phyloP scores from a whole-genome alignment of 1,140 invertebrate species.

The Xylocopa sonorina region DNA sequence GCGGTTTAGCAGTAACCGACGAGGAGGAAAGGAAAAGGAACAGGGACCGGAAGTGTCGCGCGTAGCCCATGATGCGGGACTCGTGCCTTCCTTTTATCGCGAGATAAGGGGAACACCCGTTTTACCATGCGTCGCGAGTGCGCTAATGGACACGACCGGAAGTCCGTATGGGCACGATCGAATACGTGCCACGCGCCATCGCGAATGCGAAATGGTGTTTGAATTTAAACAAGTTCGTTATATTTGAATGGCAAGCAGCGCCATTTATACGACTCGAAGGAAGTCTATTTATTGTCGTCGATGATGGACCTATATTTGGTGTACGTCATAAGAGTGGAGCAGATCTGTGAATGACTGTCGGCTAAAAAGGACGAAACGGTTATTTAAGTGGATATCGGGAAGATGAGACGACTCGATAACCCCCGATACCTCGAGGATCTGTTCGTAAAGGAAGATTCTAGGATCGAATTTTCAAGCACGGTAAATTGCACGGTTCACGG shows the following conservation, averaged over 20 bases:
- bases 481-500: not conserved
- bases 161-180: conserved; percentile 36
- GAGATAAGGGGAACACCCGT: conserved; percentile 57
- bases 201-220: conserved; percentile 22
- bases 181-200: conserved; percentile 16
- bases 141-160: conserved; percentile 48
- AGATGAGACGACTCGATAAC: not conserved
- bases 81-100: conserved; percentile 62
- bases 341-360: too few species aligned
- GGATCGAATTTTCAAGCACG: not conserved
- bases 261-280: not conserved
- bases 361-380: not conserved
- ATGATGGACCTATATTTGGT: not conserved
- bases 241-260: not conserved
- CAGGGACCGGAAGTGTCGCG: conserved; percentile 62
- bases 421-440: not conserved
- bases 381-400: not conserved
- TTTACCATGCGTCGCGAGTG: conserved; percentile 47
- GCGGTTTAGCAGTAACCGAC: conserved; percentile 31
- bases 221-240: not conserved
- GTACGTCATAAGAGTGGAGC: too few species aligned
- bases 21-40: conserved; percentile 24
- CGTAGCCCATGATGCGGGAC: conserved; percentile 57
- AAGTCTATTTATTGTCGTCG: not conserved
- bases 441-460: not conserved